These are phyloP conservation scores for Trogon melanurus DNA, from an alignment of 2,113 vertebrate genomes.

Conservation along the genomic window DNA sequence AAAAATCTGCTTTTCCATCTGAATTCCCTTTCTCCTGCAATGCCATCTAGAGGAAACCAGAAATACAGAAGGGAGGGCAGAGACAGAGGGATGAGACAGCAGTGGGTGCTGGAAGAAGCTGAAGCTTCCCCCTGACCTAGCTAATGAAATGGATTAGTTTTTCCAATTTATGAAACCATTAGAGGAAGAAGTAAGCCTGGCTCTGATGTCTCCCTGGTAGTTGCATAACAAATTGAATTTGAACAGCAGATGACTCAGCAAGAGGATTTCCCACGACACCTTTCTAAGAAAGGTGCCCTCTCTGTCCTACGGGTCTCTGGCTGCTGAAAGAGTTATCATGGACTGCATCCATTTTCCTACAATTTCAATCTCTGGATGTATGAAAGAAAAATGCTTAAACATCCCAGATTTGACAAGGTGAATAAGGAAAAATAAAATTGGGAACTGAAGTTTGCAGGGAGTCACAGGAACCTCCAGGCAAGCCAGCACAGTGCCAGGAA, in stretches of 20 bases:
- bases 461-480: neutral
- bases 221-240: neutral
- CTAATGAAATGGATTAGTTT: neutral
- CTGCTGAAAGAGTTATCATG: neutral
- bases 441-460: neutral
- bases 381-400: neutral
- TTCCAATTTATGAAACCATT: neutral
- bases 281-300: neutral
- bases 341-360: neutral
- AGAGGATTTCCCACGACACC: neutral
- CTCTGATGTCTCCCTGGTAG: accelerated
- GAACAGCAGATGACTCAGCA: neutral
- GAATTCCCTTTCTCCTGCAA: conserved; percentile 62
- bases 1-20: neutral
- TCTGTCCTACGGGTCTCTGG: neutral
- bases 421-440: neutral
- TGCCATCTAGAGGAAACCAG: conserved; percentile 63
- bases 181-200: neutral
- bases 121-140: neutral
- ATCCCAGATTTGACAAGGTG: neutral
- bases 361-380: accelerated
- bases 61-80: neutral
- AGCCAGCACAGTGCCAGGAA: neutral
- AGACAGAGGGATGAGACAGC: neutral
- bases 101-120: accelerated